Evolutionary conservation across 2,113 vertebrate species (phyloP).

Genomic region (Mirza zaza): DNA sequence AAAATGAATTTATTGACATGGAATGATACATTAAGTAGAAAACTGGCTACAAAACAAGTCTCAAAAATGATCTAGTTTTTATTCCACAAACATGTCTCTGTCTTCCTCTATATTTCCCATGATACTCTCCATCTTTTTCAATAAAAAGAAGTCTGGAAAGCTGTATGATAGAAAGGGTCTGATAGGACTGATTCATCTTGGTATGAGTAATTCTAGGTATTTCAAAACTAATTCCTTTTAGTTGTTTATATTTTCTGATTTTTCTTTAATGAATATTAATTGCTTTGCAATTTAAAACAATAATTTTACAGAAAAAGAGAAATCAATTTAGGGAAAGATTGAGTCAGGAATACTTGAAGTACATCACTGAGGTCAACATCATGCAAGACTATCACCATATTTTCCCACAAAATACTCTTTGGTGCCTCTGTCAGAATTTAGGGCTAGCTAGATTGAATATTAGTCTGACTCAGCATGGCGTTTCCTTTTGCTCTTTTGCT

Average conservation of each 20-base stretch:
- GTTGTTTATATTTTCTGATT: not conserved
- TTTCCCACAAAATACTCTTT: slow-evolving; percentile 69
- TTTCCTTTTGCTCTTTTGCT: slow-evolving; percentile 61
- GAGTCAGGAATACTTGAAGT: not conserved
- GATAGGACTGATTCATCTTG: not conserved
- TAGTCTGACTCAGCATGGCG: slow-evolving; percentile 66
- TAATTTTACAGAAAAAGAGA: not conserved
- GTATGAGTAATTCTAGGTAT: slow-evolving; percentile 13
- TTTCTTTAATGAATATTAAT: not conserved
- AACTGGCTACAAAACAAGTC: slow-evolving; percentile 6
- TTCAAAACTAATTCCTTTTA: slow-evolving; percentile 6
- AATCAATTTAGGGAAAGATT: not conserved
- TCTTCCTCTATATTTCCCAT: not conserved
- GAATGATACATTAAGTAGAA: not conserved
- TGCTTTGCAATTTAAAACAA: slow-evolving; percentile 27
- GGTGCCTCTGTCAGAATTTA: slow-evolving; percentile 33
- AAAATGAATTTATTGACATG: not conserved
- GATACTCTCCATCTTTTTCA: not conserved
- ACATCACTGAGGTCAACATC: not conserved
- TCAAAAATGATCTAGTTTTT: not conserved
- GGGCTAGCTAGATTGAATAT: slow-evolving; percentile 37
- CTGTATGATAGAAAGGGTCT: not conserved
- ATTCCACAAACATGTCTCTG: not conserved
- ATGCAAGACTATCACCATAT: not conserved
- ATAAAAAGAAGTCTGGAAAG: not conserved